These are phyloP conservation scores for Pygmarrhopalites habei DNA, from an alignment of 1,140 invertebrate genomes.

Conservation along the genomic window DNA sequence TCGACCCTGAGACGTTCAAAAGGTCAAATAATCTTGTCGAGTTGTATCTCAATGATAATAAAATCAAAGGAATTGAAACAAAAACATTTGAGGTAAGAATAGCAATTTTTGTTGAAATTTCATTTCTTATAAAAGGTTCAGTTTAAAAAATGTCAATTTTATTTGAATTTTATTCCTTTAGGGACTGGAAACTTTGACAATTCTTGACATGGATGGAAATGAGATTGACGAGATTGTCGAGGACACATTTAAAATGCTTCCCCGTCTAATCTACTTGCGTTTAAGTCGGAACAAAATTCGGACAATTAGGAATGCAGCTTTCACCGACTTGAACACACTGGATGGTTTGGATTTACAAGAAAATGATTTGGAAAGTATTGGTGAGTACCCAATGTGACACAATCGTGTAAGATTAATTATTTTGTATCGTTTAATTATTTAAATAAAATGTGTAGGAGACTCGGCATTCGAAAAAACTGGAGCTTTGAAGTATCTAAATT, in stretches of 20 bases:
- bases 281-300: constrained; percentile 63
- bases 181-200: constrained; percentile 59
- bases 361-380: constrained; percentile 63
- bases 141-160: not conserved
- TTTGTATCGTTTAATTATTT: no score
- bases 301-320: constrained; percentile 59
- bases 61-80: constrained; percentile 31
- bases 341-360: constrained; percentile 70
- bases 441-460: no score
- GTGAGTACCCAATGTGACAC: no score
- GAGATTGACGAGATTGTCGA: constrained; percentile 67
- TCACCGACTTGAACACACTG: constrained; percentile 65
- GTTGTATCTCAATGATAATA: constrained; percentile 40
- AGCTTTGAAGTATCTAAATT: constrained; percentile 68
- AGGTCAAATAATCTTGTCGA: constrained; percentile 42
- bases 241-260: constrained; percentile 65
- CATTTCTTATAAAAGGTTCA: not conserved
- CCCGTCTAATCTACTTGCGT: constrained; percentile 66
- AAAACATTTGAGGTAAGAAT: constrained; percentile 32
- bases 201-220: constrained; percentile 72
- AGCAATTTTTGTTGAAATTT: constrained; percentile 2
- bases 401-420: no score
- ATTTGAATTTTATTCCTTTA: constrained; percentile 1
- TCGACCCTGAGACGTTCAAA: constrained; percentile 59
- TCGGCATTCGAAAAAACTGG: constrained; percentile 69